These are phyloP conservation scores for Triplophysa dalaica DNA, from an alignment of 2,113 vertebrate genomes.

Conservation along the genomic window DNA sequence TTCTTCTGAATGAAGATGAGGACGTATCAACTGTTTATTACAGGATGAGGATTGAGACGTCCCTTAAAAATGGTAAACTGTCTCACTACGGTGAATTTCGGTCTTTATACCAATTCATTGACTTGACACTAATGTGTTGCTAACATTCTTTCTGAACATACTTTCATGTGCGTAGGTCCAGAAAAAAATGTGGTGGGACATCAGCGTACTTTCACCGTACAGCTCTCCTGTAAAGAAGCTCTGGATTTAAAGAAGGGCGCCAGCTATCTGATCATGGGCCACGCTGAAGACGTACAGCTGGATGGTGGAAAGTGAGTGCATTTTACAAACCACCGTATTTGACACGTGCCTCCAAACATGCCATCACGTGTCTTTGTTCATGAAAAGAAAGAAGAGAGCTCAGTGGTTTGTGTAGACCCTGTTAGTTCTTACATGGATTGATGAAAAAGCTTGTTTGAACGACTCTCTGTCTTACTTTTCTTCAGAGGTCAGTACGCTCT, in stretches of 20 bases:
- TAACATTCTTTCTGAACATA: background rate
- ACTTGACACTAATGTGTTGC: too few species aligned
- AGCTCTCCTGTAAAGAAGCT: constrained; percentile 57
- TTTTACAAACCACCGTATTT: background rate
- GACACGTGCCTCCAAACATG: too few species aligned
- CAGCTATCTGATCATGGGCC: constrained; percentile 68
- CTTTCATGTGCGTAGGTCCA: background rate
- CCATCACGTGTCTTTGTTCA: too few species aligned
- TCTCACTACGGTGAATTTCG: background rate
- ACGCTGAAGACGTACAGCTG: constrained; percentile 55
- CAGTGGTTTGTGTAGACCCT: too few species aligned
- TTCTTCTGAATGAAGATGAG: background rate
- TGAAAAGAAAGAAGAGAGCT: too few species aligned
- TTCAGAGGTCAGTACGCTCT: too few species aligned
- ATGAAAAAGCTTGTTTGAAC: too few species aligned
- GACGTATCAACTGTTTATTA: background rate
- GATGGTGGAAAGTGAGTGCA: background rate
- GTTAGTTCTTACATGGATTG: too few species aligned
- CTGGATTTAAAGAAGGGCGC: constrained; percentile 38
- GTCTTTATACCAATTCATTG: too few species aligned
- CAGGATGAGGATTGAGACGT: background rate
- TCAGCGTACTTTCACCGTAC: constrained; percentile 57
- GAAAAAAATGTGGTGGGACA: background rate
- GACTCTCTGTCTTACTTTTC: too few species aligned
- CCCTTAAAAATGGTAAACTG: constrained; percentile 2